A percentile compares a stretch with the other conserved stretches of the same genome.
These are phyloP conservation scores for Antechinus flavipes DNA, from an alignment of 2,113 vertebrate genomes.

Conservation along the genomic window DNA sequence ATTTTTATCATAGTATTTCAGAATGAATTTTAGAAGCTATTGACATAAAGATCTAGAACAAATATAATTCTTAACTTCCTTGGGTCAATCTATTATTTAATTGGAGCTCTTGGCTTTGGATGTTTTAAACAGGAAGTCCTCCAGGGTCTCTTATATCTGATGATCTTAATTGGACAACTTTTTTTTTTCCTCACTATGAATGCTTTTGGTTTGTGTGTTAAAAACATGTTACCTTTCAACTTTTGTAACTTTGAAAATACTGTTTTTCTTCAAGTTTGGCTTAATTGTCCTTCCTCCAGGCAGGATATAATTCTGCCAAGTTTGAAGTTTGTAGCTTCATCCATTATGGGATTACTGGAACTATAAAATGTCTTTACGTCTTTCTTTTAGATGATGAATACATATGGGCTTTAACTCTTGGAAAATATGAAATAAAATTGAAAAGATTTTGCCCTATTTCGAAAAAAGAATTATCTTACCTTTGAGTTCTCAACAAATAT, in stretches of 20 bases:
- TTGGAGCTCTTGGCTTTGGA: background rate
- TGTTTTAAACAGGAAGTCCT: background rate
- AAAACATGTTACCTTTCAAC: background rate
- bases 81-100: background rate
- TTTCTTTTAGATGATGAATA: background rate
- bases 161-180: background rate
- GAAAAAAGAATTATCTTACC: background rate
- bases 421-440: background rate
- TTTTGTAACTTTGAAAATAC: background rate
- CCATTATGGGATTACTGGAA: fast-evolving
- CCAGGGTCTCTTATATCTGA: background rate
- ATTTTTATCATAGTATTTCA: background rate
- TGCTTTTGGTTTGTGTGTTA: background rate
- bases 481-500: fast-evolving
- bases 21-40: background rate
- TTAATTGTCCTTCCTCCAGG: background rate
- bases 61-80: background rate
- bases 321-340: background rate
- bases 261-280: background rate
- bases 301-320: background rate
- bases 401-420: background rate
- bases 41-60: background rate
- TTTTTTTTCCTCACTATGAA: background rate
- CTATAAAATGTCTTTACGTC: fast-evolving
- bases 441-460: background rate